Conservation (phyloP, 2,113 vertebrate species). For the Gambusia holbrooki region DNA sequence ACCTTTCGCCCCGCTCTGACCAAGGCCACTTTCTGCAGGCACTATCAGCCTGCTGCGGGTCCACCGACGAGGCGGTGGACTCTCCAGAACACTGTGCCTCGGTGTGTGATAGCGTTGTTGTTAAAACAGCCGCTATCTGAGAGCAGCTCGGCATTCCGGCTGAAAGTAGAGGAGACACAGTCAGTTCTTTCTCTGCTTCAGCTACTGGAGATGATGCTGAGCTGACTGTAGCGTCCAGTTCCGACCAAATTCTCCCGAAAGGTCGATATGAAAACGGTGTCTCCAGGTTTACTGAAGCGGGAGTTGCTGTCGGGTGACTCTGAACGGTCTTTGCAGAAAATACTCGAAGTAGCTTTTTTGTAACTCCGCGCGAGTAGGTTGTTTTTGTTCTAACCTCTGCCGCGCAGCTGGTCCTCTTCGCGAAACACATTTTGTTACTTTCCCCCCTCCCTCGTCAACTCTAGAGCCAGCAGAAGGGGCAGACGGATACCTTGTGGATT, state of each 20-base stretch:
- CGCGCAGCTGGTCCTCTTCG: background rate
- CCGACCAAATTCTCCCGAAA: background rate
- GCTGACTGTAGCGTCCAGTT: background rate
- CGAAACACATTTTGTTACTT: background rate
- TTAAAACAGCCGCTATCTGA: constrained; percentile 56
- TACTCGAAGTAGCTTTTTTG: background rate
- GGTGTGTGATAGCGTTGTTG: constrained; percentile 44
- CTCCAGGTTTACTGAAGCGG: background rate
- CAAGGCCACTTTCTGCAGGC: constrained; percentile 58
- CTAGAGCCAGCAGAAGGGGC: no score
- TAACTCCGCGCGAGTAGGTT: background rate
- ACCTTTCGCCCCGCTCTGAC: constrained; percentile 40
- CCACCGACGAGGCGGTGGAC: constrained; percentile 20
- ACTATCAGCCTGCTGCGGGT: constrained; percentile 50
- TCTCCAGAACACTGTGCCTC: constrained; percentile 52
- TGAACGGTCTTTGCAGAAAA: background rate
- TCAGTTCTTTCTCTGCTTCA: background rate
- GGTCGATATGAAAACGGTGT: background rate
- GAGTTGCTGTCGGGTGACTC: no score
- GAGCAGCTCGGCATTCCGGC: constrained; percentile 7
- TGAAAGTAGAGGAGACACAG: background rate
- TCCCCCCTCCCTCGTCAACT: background rate
- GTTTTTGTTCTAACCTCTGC: background rate
- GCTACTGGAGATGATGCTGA: no score
- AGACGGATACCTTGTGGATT: background rate